Evolutionary conservation across 2,888 invertebrate genomes (phyloP), one percentile per base, ranked within the genome.

Genomic region (Heliconius erato): DNA sequence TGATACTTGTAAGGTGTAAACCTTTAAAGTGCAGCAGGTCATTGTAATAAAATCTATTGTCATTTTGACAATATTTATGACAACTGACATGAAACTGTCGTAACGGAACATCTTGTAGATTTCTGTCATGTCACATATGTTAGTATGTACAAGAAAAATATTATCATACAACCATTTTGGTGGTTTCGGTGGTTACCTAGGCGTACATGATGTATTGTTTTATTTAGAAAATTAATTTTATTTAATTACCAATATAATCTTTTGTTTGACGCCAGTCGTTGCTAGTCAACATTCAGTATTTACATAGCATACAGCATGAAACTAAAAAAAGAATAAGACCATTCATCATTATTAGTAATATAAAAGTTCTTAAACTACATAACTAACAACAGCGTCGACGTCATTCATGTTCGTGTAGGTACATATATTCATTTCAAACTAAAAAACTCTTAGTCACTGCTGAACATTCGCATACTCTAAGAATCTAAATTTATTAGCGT

Each of bases 361-460:
- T n/a, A 23, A 59, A 74, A 59, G 32, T 32, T 32, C 14, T 59
- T n/a, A 74, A 32, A 59, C 14, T 59, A 32, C 23, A 76, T 59
- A 74, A 65, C 83, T 84, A 85, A 86, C n/a, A 14, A n/a, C 40
- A 86, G 90, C 89, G 89, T 91, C 90, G 91, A 89, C 89, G 87
- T 65, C 69, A 83, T 74, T 82, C 81, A 79, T 84, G 81, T 82
- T 77, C 40, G 69, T 54, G 19, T 1, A 1, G 2, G 49, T 49
- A 49, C 54, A 54, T 54, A 19, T 14, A 44, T 68, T 76, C 82
- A 79, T 67, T 85, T 88, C 84, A 86, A 86, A 89, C 90, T 90
- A 93, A 93, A 40, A 93, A 86, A 85, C 88, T 88, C 88, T 93
- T 92, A 93, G 92, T 94, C 94, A 93, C 90, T 89, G 90, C 89